Evolutionary conservation across 2,113 vertebrate species (phyloP), one percentile per base, ranked within the genome.

Genomic region (Actenoides hombroni): DNA sequence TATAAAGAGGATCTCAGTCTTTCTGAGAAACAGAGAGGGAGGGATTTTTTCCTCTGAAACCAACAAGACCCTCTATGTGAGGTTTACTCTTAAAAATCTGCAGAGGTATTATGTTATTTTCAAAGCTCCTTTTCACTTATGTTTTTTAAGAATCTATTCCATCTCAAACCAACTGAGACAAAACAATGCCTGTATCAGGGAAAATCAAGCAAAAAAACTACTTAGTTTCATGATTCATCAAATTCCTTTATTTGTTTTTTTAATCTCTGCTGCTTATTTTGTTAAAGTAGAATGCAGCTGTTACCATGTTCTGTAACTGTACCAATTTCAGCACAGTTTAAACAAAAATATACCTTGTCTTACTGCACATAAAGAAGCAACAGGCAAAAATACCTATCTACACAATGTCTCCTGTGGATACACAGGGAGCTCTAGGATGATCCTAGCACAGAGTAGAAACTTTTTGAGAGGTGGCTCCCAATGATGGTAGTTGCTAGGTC

Each of bases 41-140:
- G 25, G 14, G 17, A 31, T 7, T 7, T 70, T 88, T 77, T 39
- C 29, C 35, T 86, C 51, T 57, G 60, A 71, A 86, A 90, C 44
- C 53, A 31, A 7, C 4, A 71, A 80, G 87, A 40, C 9, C 2
- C 4, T 75, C 10, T 4, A 4, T 0, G 0, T 0, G 4, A 67
- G 42, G 61, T 75, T 86, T 25, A 39, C 5, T 75, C 31, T 77
- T 78, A 26, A 60, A 75, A 33, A 44, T 4, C 42, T 82, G 33
- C n/a, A 67, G 33, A 80, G 10, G 12, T 60, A 53, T 44, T 78
- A 35, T 16, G 10, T 75, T 39, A 10, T 35, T 23, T 78, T 53
- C 33, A 57, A 53, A 90, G 5, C 11, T 78, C 4, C 12, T 71
- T 49, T 53, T 44, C 24, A 33, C 19, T 77, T 42, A 3, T 21